phyloP scores from a whole-genome alignment of 2,113 vertebrate species.

The Nesogale talazaci region DNA sequence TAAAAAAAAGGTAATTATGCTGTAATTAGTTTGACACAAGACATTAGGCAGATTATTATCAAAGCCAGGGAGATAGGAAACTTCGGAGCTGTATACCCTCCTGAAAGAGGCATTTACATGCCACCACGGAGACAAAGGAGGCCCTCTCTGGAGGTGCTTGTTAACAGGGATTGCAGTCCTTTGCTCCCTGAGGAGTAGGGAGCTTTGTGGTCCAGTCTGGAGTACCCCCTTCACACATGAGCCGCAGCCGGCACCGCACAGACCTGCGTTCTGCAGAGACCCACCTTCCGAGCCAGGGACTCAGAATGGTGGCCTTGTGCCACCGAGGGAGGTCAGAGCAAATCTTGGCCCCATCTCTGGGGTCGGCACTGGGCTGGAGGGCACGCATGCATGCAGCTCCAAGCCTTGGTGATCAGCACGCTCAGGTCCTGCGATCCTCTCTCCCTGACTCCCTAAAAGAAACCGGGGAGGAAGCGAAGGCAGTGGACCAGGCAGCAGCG shows the following conservation, averaged over 20 bases:
- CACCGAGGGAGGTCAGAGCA: too few relatives aligned
- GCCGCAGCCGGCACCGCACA: not conserved
- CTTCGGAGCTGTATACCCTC: constrained; percentile 77
- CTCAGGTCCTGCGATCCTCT: not conserved
- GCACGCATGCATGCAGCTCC: too few relatives aligned
- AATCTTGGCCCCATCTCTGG: rapidly evolving
- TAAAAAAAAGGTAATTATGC: constrained; percentile 80
- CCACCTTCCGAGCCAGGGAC: not conserved
- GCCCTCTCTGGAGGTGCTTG: constrained; percentile 45
- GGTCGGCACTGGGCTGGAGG: not conserved
- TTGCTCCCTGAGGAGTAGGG: not conserved
- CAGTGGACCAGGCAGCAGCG: not conserved
- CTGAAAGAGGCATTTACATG: constrained; percentile 63
- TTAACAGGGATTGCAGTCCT: not conserved
- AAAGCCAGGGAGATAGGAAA: constrained; percentile 77
- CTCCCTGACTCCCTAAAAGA: not conserved
- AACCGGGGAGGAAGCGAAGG: not conserved
- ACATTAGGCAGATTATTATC: constrained; percentile 84
- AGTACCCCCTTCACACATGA: constrained; percentile 11
- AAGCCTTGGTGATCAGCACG: rapidly evolving
- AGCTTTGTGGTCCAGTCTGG: not conserved
- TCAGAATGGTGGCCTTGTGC: too few relatives aligned
- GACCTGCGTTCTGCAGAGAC: too few relatives aligned
- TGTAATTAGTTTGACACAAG: constrained; percentile 84
- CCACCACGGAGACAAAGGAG: rapidly evolving